phyloP scores from a whole-genome alignment of 2,113 vertebrate species.

The Cyprinodon variegatus region DNA sequence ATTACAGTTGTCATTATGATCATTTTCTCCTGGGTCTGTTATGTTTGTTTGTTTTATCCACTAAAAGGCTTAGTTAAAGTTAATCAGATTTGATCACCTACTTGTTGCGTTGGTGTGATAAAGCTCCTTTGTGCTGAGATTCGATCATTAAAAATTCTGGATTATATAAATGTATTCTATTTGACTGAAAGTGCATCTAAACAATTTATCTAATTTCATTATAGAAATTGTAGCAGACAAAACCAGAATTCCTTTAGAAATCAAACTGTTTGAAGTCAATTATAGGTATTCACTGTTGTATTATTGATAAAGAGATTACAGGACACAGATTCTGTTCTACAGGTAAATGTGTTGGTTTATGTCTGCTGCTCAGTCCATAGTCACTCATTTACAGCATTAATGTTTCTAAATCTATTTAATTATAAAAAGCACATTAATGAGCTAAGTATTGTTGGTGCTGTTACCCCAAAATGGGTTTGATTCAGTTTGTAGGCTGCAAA shows the following conservation, averaged over 20 bases:
- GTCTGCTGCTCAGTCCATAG: too few species aligned
- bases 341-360: too few species aligned
- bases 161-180: not conserved
- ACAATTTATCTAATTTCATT: not conserved
- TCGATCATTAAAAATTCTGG: not conserved
- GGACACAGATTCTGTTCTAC: not conserved
- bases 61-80: not conserved
- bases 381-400: too few species aligned
- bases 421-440: too few species aligned
- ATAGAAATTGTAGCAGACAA: not conserved
- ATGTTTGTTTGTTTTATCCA: not conserved
- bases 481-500: too few species aligned
- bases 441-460: too few species aligned
- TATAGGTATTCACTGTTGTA: too few species aligned
- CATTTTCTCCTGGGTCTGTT: not conserved
- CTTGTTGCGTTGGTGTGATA: not conserved
- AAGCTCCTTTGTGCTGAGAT: not conserved
- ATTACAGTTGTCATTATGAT: not conserved
- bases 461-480: too few species aligned
- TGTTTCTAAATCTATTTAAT: too few species aligned
- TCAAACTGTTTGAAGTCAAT: not conserved
- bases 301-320: too few species aligned
- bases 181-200: not conserved
- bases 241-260: not conserved
- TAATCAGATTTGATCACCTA: not conserved